Conservation (phyloP, 2,113 vertebrate genomes). For the Oxyura jamaicensis region DNA sequence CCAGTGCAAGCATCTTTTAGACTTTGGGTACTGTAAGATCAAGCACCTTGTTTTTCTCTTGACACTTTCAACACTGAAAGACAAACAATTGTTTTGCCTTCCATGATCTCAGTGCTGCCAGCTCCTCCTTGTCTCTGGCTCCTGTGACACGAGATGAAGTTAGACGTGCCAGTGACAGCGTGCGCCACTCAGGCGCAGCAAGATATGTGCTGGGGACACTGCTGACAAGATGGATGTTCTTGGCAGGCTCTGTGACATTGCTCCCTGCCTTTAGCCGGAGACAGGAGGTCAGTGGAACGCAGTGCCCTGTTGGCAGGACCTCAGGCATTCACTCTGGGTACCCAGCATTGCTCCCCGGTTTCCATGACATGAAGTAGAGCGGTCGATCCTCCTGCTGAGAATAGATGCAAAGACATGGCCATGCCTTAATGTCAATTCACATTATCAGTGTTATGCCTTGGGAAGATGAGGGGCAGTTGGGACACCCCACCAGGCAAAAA, state of each 20-base stretch:
- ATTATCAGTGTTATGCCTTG: not conserved
- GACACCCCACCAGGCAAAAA: not conserved
- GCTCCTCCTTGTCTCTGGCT: not conserved
- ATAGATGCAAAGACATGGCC: not conserved
- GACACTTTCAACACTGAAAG: not conserved
- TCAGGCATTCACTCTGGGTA: not conserved
- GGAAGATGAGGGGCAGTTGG: not conserved
- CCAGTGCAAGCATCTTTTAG: not conserved
- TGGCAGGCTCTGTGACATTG: not conserved
- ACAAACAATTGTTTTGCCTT: not conserved
- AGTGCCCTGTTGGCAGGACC: not conserved
- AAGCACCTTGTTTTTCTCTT: not conserved
- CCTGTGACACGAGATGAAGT: not conserved
- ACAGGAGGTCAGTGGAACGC: not conserved
- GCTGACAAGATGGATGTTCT: conserved; percentile 23
- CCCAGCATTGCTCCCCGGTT: rapidly evolving
- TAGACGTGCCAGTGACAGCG: not conserved
- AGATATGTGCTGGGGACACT: not conserved
- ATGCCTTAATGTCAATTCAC: not conserved
- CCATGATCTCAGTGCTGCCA: not conserved
- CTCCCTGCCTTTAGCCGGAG: not conserved
- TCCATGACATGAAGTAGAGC: not conserved
- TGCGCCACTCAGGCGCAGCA: not conserved
- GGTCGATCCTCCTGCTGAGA: not conserved
- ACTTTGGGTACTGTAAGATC: not conserved